A percentile compares a stretch with the other conserved stretches of the same genome.
phyloP scores from a whole-genome alignment of 2,888 invertebrate genomes.

The Pristionchus fissidentatus region DNA sequence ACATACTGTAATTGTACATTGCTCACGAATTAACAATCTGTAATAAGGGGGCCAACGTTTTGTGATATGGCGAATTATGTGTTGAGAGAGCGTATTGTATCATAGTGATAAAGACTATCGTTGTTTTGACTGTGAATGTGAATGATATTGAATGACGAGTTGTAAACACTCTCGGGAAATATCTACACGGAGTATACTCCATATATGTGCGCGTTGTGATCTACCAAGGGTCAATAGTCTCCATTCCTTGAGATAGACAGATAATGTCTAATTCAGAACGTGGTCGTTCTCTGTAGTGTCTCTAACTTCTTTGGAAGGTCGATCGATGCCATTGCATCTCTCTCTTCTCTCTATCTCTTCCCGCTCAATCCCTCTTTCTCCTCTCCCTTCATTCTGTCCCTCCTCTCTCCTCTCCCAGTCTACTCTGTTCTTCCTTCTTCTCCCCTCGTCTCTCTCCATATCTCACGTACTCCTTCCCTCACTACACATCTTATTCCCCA shows the following conservation, averaged over 20 bases:
- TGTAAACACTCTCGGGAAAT: neutral
- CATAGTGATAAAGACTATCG: conserved; percentile 17
- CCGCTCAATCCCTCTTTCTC: neutral
- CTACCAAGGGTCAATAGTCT: too few species aligned
- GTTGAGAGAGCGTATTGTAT: neutral
- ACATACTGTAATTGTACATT: neutral
- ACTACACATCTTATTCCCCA: too few species aligned
- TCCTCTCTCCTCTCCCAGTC: neutral
- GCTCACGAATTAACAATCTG: neutral
- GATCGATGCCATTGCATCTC: conserved; percentile 25
- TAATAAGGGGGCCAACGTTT: neutral
- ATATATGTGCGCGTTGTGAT: neutral
- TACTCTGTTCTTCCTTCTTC: neutral
- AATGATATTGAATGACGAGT: conserved; percentile 7
- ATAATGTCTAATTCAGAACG: neutral
- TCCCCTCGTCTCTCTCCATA: neutral
- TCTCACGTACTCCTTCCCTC: neutral
- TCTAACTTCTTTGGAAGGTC: conserved; percentile 33
- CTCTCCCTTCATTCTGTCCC: neutral
- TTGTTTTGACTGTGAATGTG: neutral
- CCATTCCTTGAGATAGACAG: neutral
- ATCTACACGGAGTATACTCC: neutral
- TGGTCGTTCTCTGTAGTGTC: neutral
- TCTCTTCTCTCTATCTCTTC: neutral
- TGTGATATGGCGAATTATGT: neutral